phyloP scores from a whole-genome alignment of 2,888 invertebrate genomes.

The Tuberolachnus salignus region DNA sequence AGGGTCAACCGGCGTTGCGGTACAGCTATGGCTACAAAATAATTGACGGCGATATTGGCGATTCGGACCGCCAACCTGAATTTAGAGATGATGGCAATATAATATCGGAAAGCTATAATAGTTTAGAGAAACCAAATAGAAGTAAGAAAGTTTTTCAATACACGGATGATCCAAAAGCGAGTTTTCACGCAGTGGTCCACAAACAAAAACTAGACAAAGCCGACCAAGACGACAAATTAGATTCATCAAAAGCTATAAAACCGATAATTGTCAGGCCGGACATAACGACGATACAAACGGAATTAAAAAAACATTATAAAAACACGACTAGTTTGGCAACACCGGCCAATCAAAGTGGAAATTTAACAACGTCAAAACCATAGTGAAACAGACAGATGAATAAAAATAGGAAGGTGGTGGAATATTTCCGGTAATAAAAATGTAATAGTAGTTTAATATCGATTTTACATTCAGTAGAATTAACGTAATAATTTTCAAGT shows the following conservation, averaged over 20 bases:
- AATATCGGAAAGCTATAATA: constrained; percentile 60
- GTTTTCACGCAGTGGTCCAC: background rate
- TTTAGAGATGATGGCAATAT: constrained; percentile 60
- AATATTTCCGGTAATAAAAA: background rate
- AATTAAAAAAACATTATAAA: constrained; percentile 25
- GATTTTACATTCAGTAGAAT: constrained; percentile 1
- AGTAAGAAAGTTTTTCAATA: constrained; percentile 61
- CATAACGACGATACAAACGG: background rate
- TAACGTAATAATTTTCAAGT: background rate
- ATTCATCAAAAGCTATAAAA: background rate
- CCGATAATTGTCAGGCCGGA: constrained; percentile 2
- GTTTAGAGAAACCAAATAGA: constrained; percentile 58
- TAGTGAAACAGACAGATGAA: background rate
- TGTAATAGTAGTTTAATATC: background rate
- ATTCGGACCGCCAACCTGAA: constrained; percentile 60
- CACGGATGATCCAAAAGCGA: constrained; percentile 59
- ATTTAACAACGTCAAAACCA: background rate
- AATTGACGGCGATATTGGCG: constrained; percentile 60
- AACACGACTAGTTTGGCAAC: background rate
- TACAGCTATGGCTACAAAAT: constrained; percentile 59
- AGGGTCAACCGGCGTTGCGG: constrained; percentile 43
- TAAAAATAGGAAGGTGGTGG: constrained; percentile 9
- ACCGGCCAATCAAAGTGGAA: background rate
- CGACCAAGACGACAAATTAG: background rate
- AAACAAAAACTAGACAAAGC: background rate